Percentiles rank a stretch among this genome's conserved stretches.
Conservation (phyloP, 2,113 vertebrate species). For the Mohoua ochrocephala region DNA sequence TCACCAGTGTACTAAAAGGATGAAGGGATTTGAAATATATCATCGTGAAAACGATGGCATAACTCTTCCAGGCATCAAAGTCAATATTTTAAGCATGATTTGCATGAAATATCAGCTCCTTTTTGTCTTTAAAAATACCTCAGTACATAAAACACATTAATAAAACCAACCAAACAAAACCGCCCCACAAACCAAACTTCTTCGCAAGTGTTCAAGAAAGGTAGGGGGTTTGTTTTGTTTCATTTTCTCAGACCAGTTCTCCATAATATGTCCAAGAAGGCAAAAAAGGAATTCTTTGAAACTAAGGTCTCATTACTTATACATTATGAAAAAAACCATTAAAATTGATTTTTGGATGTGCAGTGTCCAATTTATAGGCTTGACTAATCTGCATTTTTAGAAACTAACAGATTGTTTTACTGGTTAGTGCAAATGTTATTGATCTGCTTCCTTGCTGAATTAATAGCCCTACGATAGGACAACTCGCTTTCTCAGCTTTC, state of each 20-base stretch:
- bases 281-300: not conserved
- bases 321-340: not conserved
- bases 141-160: not conserved
- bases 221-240: not conserved
- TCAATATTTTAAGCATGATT: not conserved
- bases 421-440: conserved; percentile 21
- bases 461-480: conserved; percentile 1
- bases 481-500: conserved; percentile 34
- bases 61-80: not conserved
- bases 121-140: not conserved
- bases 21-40: not conserved
- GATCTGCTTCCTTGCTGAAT: conserved; percentile 20
- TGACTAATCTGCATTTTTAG: not conserved
- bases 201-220: not conserved
- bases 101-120: not conserved
- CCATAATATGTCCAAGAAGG: not conserved
- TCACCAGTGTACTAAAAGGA: not conserved
- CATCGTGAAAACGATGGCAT: not conserved
- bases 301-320: not conserved
- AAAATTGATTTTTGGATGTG: not conserved
- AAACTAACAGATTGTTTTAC: not conserved
- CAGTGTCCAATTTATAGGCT: not conserved
- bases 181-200: not conserved
- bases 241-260: not conserved
- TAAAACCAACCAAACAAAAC: not conserved